phyloP scores from a whole-genome alignment of 2,888 invertebrate genomes.

The Dioctria linearis region DNA sequence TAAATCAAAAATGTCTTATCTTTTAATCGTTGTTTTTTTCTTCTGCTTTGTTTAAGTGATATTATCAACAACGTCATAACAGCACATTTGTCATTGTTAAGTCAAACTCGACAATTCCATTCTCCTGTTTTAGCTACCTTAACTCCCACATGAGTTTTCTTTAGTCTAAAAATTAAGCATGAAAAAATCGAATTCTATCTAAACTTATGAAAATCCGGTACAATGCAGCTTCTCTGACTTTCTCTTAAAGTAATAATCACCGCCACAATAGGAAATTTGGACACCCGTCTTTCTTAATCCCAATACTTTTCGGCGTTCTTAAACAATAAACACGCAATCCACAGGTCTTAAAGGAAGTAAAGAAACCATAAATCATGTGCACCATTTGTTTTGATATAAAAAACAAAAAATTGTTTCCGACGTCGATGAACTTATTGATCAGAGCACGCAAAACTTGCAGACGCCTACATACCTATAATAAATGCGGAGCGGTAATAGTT shows the following conservation, averaged over 20 bases:
- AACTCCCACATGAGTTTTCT: neutral
- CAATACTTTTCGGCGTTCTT: too few relatives aligned
- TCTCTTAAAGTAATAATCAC: conserved; percentile 34
- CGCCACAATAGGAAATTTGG: neutral
- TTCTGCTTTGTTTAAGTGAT: too few relatives aligned
- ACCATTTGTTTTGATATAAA: conserved; percentile 43
- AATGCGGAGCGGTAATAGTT: conserved; percentile 13
- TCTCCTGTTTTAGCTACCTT: conserved; percentile 33
- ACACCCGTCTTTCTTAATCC: too few relatives aligned
- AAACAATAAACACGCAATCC: too few relatives aligned
- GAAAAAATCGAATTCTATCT: neutral
- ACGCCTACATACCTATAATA: conserved; percentile 1
- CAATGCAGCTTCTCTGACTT: neutral
- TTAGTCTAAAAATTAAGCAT: neutral
- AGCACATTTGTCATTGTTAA: too few relatives aligned
- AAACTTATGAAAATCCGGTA: neutral
- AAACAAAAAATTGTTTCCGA: conserved; percentile 42
- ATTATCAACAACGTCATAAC: too few relatives aligned
- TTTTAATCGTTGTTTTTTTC: too few relatives aligned
- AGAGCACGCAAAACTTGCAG: conserved; percentile 12
- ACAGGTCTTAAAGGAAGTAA: neutral
- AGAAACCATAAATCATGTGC: conserved; percentile 42
- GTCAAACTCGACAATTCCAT: conserved; percentile 20
- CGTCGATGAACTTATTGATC: conserved; percentile 45
- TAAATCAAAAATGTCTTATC: too few relatives aligned